Evolutionary conservation across 2,113 vertebrate species (phyloP), one percentile per base, ranked within the genome.

Genomic region (Gobiocypris rarus): DNA sequence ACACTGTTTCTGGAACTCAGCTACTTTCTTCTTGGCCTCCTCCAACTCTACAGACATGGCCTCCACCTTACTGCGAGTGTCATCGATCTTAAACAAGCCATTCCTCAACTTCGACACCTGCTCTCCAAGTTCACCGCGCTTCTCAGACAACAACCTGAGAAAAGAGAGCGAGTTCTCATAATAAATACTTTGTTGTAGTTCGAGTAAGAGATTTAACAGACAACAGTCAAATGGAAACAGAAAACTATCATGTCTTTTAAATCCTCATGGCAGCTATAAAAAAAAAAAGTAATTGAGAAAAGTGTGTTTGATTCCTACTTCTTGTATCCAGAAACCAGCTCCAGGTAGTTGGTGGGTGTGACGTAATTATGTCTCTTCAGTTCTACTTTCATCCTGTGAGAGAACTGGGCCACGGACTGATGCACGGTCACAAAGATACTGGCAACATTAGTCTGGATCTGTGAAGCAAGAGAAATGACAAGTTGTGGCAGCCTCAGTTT

Each of bases 321-420:
- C 83, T 96, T 97, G 88, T 96, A 98, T 89, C 96, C 96, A n/a
- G 96, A 94, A 71, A 98, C 96, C 15, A 98, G 94, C 87, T 97
- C 96, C 91, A 98, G 91, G 92, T 97, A 98, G 93, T 96, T 97
- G 86, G 95, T 97, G 45, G 96, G 95, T 0, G 96, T 97, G 89
- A 97, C 96, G 0, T 97, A 97, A 87, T 96, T 97, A 81, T 95
- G 84, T 86, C 96, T 95, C 89, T 88, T 91, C 9, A 98, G 87
- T 86, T 96, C 96, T 87, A 94, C 5, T 82, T 95, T 92, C 96
- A 97, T 98, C 89, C 91, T 95, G 80, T 95, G 91, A 43, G 96
- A 97, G 67, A 94, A 92, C 5, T 86, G 88, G 13, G 87, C 94
- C 84, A 97, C 97, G 0, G 97, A 97, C 91, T 96, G 95, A 87